Evolutionary conservation across 2,888 invertebrate genomes (phyloP), one percentile per base, ranked within the genome.

Genomic region (Oxytorus armatus): DNA sequence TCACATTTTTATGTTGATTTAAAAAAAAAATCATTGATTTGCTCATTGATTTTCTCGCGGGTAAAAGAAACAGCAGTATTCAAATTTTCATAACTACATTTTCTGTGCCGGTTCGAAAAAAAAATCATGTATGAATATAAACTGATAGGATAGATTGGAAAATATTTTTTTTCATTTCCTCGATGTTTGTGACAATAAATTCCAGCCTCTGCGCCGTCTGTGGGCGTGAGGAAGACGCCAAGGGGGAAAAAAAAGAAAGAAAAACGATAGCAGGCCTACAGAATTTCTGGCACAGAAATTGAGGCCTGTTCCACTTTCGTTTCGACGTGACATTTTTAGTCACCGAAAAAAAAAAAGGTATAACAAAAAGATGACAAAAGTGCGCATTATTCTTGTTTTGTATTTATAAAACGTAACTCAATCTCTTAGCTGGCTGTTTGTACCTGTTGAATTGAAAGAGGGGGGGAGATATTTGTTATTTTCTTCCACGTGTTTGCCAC

Each of bases 281-380:
- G 77, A 80, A 73, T 73, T 77, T 39, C 77, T 77, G 80, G 73
- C 80, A 77, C 80, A 65, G 73, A 77, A 77, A 74, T 69, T 33
- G 73, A 69, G 77, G 68, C 42, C 49, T 69, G 77, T 57, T 77
- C 77, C 57, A 80, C 80, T 77, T 80, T 80, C 65, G 77, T 77
- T 63, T 18, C 63, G 44, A 21, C 23, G 33, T 29, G 68, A 68
- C 76, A 73, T 65, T 73, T 80, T 77, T 73, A 69, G 51, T 69
- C 69, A 23, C 49, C 39, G 61, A 39, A 63, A 51, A 63, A 47
- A 44, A 59, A 36, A 68, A 63, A 61, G 33, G 25, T 16, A 33
- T 53, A 69, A 69, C 18, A 61, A 63, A 23, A 21, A 63, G 57
- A 47, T 57, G 16, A 69, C 33, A 63, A 69, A 63, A 49, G 47